Evolutionary conservation across 2,797 vertebrate genomes (phyloP), one percentile per base, ranked within the genome.

Genomic region (Gambelia wislizenii): DNA sequence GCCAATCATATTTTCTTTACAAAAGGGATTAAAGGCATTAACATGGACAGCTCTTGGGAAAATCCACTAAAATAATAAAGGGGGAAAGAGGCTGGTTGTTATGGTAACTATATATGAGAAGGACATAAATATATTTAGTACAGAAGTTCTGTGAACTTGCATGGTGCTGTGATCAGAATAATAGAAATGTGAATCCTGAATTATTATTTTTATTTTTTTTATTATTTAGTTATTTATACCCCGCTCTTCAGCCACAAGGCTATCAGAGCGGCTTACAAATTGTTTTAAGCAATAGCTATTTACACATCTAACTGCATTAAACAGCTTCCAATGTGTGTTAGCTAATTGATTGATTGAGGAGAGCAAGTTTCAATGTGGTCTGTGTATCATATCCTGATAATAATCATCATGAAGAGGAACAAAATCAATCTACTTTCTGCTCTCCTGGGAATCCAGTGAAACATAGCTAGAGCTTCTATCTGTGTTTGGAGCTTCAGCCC

Each of bases 161-260:
- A 83, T 67, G 86, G 85, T 30, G 0, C 6, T 92, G 90, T 39
- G 83, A 84, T 89, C 70, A 56, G 54, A 89, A 89, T 92, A 93
- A 88, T 25, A 85, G 86, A 81, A 89, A 89, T 22, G 8, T 47
- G 83, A 80, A 10, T 77, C 81, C 27, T 59, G 85, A 83, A 20
- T n/a, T n/a, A n/a, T n/a, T n/a, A n/a, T n/a, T n/a, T n/a, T n/a
- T n/a, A n/a, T n/a, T n/a, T n/a, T n/a, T n/a, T n/a, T n/a, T n/a
- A n/a, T n/a, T n/a, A n/a, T n/a, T n/a, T n/a, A n/a, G n/a, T n/a
- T n/a, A n/a, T n/a, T n/a, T n/a, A n/a, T n/a, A n/a, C n/a, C n/a
- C n/a, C n/a, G n/a, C n/a, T n/a, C n/a, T n/a, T n/a, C n/a, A n/a
- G n/a, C n/a, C n/a, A n/a, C n/a, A n/a, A n/a, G n/a, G n/a, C n/a